Evolutionary conservation across 2,797 vertebrate species (phyloP), one percentile per base, ranked within the genome.

Genomic region (Gorsachius magnificus): DNA sequence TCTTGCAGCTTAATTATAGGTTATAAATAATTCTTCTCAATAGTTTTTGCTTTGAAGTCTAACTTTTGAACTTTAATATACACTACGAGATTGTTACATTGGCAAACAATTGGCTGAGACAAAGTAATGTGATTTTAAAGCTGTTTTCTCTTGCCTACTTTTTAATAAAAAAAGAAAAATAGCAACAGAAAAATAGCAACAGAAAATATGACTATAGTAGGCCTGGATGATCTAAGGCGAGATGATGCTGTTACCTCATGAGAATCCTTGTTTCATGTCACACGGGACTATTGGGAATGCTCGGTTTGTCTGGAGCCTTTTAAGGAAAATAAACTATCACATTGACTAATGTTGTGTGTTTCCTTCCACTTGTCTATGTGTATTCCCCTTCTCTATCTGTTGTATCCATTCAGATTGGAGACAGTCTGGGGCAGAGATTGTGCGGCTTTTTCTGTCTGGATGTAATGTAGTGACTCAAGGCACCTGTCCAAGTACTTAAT

Each of bases 21-120:
- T 81, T 65, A 33, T 50, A 91, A 83, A 33, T 81, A 78, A 68
- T 74, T 70, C 29, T 64, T 26, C 18, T 64, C 53, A 25, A 5
- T n/a, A 65, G 45, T 5, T 82, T 93, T 87, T 79, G 81, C 60
- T 91, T 92, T 85, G 56, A 50, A 83, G 26, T 76, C 64, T 91
- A 82, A 61, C 81, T 94, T 93, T 77, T 81, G 83, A 88, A 60
- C 83, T 70, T 82, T 46, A 91, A 66, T 85, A 50, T 80, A 77
- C 15, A 35, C 31, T 35, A 29, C 35, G 81, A 7, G 56, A 64
- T 69, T 64, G 46, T 76, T 82, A 69, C 63, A 48, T 45, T 35
- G 87, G 29, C 41, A 48, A 69, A 66, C 46, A 82, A 33, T 82
- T 72, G 88, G 56, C 61, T 76, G 76, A 81, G 65, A 65, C 36